phyloP scores from a whole-genome alignment of 2,797 vertebrate species.

The Aphelocoma californica region DNA sequence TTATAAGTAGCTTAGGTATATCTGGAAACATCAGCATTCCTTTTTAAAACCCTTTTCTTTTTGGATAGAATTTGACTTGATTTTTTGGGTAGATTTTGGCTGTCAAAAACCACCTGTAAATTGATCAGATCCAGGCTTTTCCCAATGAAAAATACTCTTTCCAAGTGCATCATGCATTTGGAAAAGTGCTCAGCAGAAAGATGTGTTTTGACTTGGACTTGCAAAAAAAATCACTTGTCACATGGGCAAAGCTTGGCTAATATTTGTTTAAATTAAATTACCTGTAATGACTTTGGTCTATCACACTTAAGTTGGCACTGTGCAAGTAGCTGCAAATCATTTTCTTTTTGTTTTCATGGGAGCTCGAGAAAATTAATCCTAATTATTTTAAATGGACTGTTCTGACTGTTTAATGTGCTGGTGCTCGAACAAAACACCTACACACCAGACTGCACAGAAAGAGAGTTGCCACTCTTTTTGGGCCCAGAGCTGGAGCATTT shows the following conservation, averaged over 20 bases:
- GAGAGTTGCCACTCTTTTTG: neutral
- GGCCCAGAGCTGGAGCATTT: neutral
- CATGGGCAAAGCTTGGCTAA: neutral
- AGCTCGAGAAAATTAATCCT: conserved; percentile 48
- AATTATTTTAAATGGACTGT: conserved; percentile 44
- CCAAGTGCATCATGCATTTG: neutral
- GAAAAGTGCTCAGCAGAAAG: neutral
- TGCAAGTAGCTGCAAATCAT: neutral
- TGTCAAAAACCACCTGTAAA: neutral
- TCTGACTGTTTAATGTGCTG: conserved; percentile 27
- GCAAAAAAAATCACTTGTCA: neutral
- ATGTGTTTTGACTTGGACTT: neutral
- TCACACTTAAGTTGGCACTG: neutral
- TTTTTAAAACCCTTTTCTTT: neutral
- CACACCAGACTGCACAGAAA: conserved; percentile 29
- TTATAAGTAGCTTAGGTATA: neutral
- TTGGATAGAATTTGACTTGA: neutral
- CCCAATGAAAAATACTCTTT: neutral
- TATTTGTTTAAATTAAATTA: conserved; percentile 20
- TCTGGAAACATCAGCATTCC: neutral
- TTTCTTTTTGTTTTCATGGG: conserved; percentile 30
- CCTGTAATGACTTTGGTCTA: conserved; percentile 4
- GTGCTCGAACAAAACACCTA: conserved; percentile 40
- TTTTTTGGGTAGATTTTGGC: neutral
- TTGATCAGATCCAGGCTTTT: neutral